phyloP scores from a whole-genome alignment of 2,113 vertebrate genomes.

The Narcine bancroftii region DNA sequence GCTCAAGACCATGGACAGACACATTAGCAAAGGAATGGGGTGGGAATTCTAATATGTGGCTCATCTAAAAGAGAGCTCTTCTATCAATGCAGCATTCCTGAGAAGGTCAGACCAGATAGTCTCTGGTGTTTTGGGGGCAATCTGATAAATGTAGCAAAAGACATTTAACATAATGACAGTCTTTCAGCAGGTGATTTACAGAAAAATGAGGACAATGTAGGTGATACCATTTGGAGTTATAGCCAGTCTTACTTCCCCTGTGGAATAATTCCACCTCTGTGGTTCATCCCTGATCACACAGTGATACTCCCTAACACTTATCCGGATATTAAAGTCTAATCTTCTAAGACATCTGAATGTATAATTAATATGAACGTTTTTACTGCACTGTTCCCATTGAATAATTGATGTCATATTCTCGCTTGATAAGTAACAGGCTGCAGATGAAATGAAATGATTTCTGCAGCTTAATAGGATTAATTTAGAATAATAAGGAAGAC shows the following conservation, averaged over 20 bases:
- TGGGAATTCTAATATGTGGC: too few species aligned
- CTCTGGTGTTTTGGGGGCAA: not conserved
- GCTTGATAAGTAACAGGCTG: slow-evolving; percentile 21
- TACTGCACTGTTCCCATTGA: slow-evolving; percentile 33
- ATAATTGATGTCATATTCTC: slow-evolving; percentile 34
- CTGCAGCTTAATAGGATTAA: slow-evolving; percentile 30
- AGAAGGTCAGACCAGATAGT: not conserved
- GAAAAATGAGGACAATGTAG: not conserved
- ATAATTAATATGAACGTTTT: slow-evolving; percentile 34
- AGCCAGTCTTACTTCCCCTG: not conserved
- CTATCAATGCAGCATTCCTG: not conserved
- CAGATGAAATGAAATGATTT: slow-evolving; percentile 28
- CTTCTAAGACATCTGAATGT: slow-evolving; percentile 35
- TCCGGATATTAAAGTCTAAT: slow-evolving; percentile 34
- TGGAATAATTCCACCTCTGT: not conserved
- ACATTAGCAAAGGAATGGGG: too few species aligned
- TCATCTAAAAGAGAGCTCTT: not conserved
- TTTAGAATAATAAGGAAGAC: slow-evolving; percentile 31
- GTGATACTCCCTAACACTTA: slow-evolving; percentile 33
- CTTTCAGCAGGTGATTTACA: not conserved
- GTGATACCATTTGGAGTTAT: not conserved
- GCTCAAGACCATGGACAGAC: too few species aligned
- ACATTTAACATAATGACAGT: not conserved
- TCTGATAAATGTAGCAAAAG: not conserved
- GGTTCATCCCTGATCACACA: not conserved